Percentiles rank a stretch among this genome's conserved stretches.
Evolutionary conservation across 1,140 invertebrate species (phyloP).

Genomic region (Drosophila bipectinata): DNA sequence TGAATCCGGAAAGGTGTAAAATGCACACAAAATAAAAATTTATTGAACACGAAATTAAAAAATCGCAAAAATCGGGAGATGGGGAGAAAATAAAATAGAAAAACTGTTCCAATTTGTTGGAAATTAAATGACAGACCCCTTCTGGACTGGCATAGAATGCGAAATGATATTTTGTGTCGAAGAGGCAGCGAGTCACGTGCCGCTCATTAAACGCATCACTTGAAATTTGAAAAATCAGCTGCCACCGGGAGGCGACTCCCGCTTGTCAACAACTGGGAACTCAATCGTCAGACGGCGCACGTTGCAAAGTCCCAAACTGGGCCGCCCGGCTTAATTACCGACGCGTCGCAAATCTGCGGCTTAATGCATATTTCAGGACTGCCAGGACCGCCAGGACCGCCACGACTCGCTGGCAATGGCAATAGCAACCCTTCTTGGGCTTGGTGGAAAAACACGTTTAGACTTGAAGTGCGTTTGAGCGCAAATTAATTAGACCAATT

Average conservation of each 20-base stretch:
- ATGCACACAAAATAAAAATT: slow-evolving; percentile 52
- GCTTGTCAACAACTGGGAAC: slow-evolving; percentile 43
- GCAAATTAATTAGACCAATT: slow-evolving; percentile 84
- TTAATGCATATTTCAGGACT: slow-evolving; percentile 73
- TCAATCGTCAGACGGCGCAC: slow-evolving; percentile 29
- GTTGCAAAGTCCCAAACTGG: slow-evolving; percentile 21
- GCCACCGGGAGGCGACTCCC: slow-evolving; percentile 22
- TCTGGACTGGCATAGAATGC: slow-evolving; percentile 31
- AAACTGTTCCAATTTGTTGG: slow-evolving; percentile 32
- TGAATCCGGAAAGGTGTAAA: slow-evolving; percentile 50
- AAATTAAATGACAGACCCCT: slow-evolving; percentile 49
- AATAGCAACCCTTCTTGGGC: slow-evolving; percentile 55
- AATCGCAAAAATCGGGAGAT: background rate
- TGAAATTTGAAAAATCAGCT: slow-evolving; percentile 75
- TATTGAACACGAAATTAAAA: slow-evolving; percentile 58
- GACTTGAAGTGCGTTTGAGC: slow-evolving; percentile 80
- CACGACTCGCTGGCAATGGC: slow-evolving; percentile 7
- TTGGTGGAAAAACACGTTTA: slow-evolving; percentile 73
- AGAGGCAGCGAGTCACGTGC: slow-evolving; percentile 60
- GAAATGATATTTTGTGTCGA: slow-evolving; percentile 29
- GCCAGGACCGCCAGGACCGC: background rate
- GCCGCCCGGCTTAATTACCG: slow-evolving; percentile 66
- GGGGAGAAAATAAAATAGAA: slow-evolving; percentile 10
- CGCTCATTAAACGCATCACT: slow-evolving; percentile 83
- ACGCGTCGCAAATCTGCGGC: slow-evolving; percentile 73